Conservation (phyloP, 1,140 invertebrate genomes). For the Saccostrea cuccullata region DNA sequence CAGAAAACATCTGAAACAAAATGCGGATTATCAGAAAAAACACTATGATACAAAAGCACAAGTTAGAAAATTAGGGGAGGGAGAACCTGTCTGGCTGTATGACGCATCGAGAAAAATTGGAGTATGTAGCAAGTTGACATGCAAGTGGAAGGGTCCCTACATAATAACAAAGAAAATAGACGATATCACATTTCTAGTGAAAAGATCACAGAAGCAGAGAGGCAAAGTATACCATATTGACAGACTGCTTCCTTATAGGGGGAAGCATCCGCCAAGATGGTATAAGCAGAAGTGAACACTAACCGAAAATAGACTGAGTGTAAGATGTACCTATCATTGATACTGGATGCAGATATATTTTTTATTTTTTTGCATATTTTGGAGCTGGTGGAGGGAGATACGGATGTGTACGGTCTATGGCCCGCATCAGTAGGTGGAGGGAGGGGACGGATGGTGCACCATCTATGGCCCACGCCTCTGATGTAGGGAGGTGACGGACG, state of each 20-base stretch:
- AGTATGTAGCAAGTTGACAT: constrained; percentile 58
- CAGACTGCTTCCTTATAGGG: constrained; percentile 42
- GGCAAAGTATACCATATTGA: constrained; percentile 44
- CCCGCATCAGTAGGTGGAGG: no score
- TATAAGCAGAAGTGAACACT: no score
- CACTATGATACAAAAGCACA: constrained; percentile 39
- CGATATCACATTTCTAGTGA: constrained; percentile 8
- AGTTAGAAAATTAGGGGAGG: constrained; percentile 20
- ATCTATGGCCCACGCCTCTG: no score
- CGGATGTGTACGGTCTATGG: no score
- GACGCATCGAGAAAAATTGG: constrained; percentile 46
- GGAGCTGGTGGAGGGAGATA: no score
- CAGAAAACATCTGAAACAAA: constrained; percentile 47
- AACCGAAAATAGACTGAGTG: no score
- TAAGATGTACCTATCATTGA: neutral
- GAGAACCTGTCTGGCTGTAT: constrained; percentile 56
- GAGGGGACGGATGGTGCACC: no score
- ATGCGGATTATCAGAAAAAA: constrained; percentile 50
- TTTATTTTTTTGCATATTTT: neutral
- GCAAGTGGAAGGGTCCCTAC: constrained; percentile 54
- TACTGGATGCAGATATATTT: neutral
- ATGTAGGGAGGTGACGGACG: no score
- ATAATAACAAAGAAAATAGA: constrained; percentile 26
- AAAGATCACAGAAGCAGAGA: constrained; percentile 4
- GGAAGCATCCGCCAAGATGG: constrained; percentile 39